Evolutionary conservation across 2,113 vertebrate genomes (phyloP).

Genomic region (Lampris megalopsis): DNA sequence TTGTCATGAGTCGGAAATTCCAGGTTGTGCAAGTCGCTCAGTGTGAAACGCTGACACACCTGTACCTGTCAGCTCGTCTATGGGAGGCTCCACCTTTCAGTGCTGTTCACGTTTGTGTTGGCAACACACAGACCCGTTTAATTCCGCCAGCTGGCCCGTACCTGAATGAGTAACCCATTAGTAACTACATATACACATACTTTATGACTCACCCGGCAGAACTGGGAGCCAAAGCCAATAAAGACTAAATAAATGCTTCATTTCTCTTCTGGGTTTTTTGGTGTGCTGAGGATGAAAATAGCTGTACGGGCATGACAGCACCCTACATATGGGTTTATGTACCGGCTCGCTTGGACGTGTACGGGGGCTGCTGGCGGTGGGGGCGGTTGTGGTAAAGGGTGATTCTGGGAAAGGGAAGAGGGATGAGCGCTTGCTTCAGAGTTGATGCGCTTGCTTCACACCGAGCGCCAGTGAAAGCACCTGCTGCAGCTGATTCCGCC

Average conservation of each 20-base stretch:
- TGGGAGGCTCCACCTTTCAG: slow-evolving; percentile 14
- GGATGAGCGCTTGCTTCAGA: slow-evolving; percentile 22
- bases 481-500: slow-evolving; percentile 50
- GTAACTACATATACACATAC: neutral
- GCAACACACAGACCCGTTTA: neutral
- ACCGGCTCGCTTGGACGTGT: slow-evolving; percentile 22
- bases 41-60: slow-evolving; percentile 48
- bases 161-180: neutral
- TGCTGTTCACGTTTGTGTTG: neutral
- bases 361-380: neutral
- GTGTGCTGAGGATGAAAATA: slow-evolving; percentile 24
- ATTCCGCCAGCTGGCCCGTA: neutral
- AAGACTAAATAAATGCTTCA: neutral
- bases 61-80: slow-evolving; percentile 30
- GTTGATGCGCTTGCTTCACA: slow-evolving; percentile 21
- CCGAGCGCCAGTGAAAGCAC: slow-evolving; percentile 28
- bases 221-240: neutral
- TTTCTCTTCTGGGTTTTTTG: slow-evolving; percentile 18
- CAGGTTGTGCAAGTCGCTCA: slow-evolving; percentile 40
- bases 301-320: slow-evolving; percentile 27
- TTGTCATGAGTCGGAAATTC: slow-evolving; percentile 55
- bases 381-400: slow-evolving; percentile 2
- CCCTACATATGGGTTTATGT: neutral
- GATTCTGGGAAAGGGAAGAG: slow-evolving; percentile 10
- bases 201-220: slow-evolving; percentile 25